Base-by-base conservation (phyloP, 2,888 invertebrate species). In the Drosophila dives region DNA sequence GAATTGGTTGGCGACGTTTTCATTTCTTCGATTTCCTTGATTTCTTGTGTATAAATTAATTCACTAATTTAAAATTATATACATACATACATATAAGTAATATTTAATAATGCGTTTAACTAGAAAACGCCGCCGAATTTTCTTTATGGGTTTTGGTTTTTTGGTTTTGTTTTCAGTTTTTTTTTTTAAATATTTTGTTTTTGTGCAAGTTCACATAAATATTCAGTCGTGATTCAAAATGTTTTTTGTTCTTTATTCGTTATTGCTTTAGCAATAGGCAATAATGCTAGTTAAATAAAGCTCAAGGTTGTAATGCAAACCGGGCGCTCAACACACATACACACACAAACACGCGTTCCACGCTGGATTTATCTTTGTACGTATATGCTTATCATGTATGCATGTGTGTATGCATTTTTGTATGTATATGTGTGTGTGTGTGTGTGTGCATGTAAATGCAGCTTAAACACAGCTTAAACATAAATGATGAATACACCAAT, bases 191-290 rank as follows among this genome's bases (percentile, higher is more conserved):
- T 7, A 20, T 26, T 34, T 48, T 45, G 45, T 38, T 54, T 74
- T 73, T 79, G 86, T 88, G 88, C 85, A 80, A 76, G 67, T 73
- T 90, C 81, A 83, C 90, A 90, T 74, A 83, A 86, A 88, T 45
- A 45, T 86, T 86, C 86, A 86, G 86, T 86, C 86, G 90, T 90
- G 89, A 86, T 90, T 83, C 65, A 79, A 81, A 81, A 85, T 69
- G 64, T 73, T 72, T 74, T 69, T 51, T 36, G 17, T 53, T 69
- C 15, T 51, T 65, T 63, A 42, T 50, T 61, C 71, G 32, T 15
- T 59, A 34, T 63, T 51, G 48, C 53, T 54, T 60, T 60, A 60
- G 56, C 61, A 69, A 61, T 65, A 66, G n/a, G 63, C 51, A 36
- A 29, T 29, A 36, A 45, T 45, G 53, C 65, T 65, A 65, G 60